phyloP scores from a whole-genome alignment of 2,113 vertebrate genomes.

The Cryptotis parvus region DNA sequence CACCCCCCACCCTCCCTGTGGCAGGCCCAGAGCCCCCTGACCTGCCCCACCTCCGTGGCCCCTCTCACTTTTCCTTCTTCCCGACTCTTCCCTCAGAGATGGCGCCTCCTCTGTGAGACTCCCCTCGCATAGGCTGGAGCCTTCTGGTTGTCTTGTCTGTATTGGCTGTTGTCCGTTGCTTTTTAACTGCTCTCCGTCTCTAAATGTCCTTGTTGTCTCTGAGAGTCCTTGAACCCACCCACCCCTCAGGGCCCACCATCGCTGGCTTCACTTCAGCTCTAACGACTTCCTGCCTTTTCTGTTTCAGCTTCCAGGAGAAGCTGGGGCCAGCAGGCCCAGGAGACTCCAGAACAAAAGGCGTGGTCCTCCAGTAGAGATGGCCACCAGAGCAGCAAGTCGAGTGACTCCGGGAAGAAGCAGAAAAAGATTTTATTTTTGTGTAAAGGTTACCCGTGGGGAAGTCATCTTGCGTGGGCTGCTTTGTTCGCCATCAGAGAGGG shows the following conservation, averaged over 20 bases:
- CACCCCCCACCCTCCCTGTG: neutral
- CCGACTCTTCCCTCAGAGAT: neutral
- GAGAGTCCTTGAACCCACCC: neutral
- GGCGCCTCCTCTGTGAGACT: neutral
- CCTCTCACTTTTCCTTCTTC: neutral
- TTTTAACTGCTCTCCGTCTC: slow-evolving; percentile 22
- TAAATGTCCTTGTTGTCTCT: neutral
- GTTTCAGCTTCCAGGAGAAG: slow-evolving; percentile 87
- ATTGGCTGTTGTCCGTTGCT: neutral
- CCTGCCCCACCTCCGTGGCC: neutral
- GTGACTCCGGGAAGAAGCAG: slow-evolving; percentile 93
- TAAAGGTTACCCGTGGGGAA: slow-evolving; percentile 77
- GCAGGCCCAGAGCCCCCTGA: too few relatives aligned
- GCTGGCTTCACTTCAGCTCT: neutral
- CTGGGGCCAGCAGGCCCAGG: slow-evolving; percentile 87
- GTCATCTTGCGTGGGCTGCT: slow-evolving; percentile 70
- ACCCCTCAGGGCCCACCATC: neutral
- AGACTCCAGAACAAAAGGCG: slow-evolving; percentile 89
- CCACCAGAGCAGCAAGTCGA: slow-evolving; percentile 90
- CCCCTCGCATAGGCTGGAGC: slow-evolving; percentile 7
- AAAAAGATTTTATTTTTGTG: slow-evolving; percentile 96
- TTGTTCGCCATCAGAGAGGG: slow-evolving; percentile 21
- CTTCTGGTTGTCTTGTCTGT: neutral
- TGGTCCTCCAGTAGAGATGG: slow-evolving; percentile 88
- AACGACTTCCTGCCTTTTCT: slow-evolving; percentile 62